Base-by-base conservation (phyloP, 2,113 vertebrate genomes). In the Spea multiplicata region DNA sequence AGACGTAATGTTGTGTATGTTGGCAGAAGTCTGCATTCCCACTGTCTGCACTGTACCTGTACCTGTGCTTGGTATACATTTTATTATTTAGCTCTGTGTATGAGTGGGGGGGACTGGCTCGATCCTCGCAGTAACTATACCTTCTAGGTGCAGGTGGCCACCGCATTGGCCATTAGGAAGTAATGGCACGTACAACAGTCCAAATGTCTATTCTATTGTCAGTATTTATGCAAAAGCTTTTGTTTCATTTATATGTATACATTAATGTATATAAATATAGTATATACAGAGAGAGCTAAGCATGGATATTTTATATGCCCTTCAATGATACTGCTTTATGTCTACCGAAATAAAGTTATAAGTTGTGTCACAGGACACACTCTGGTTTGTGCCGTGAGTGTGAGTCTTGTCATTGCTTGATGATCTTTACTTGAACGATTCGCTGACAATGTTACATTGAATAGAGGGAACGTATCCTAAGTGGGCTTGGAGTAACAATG, bases 261-360 rank as follows among this genome's bases (percentile, higher is more conserved):
- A 75, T 66, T 45, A 17, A 71, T 71, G 17, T 66, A 74, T 50
- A 64, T 8, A 65, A n/a, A 74, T 62, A 73, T 46, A 47, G 44
- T 59, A 62, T 48, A 66, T 44, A 75, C 17, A 53, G 17, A 65
- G 9, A 44, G n/a, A 66, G 30, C 64, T n/a, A 30, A 75, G 64
- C 64, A 66, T 66, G 73, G 73, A 66, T 52, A 66, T 9, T 75
- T 66, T 66, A 66, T 44, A 66, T 75, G 48, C 73, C 47, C 59
- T 65, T 45, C n/a, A 10, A 59, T 74, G 45, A 59, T 47, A 44
- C 59, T 44, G 61, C n/a, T 14, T 75, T 75, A 75, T 75, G 73
- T 75, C 30, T 45, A n/a, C 45, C 50, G 16, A 74, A 75, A 75
- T 75, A 66, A 74, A 74, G n/a, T 44, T 48, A 49, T 74, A 62